Evolutionary conservation across 2,113 vertebrate species (phyloP).

Genomic region (Rana temporaria): DNA sequence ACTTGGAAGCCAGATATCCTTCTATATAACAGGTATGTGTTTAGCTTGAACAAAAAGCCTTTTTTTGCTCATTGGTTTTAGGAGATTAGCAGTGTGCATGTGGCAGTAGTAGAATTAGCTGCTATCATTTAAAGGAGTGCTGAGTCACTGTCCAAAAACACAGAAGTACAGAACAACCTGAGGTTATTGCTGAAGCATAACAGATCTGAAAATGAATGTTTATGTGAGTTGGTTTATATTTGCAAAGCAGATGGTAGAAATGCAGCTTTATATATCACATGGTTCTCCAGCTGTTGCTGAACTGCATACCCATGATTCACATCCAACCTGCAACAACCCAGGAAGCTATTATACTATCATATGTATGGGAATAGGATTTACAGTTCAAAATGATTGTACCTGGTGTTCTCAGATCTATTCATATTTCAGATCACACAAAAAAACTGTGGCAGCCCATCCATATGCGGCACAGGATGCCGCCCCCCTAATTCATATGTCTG

Average conservation of each 20-base stretch:
- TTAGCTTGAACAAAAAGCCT: not conserved
- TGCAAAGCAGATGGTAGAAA: too few relatives aligned
- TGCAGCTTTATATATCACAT: not conserved
- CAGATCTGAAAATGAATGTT: not conserved
- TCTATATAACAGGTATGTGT: conserved; percentile 94
- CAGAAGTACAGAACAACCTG: not conserved
- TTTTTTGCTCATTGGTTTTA: not conserved
- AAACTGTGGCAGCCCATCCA: too few relatives aligned
- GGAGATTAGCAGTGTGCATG: not conserved
- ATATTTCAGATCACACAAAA: too few relatives aligned
- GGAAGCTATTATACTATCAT: too few relatives aligned
- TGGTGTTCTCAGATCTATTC: too few relatives aligned
- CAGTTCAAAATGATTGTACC: too few relatives aligned
- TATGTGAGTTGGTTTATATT: not conserved
- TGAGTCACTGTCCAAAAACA: not conserved
- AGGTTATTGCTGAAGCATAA: not conserved
- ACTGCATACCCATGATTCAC: not conserved
- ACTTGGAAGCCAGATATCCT: conserved; percentile 98
- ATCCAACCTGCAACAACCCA: not conserved
- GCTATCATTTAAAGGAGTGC: too few relatives aligned
- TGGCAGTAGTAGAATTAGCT: not conserved
- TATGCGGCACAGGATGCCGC: too few relatives aligned
- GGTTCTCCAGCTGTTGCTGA: not conserved
- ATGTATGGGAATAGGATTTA: too few relatives aligned
- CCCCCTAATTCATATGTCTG: too few relatives aligned